Percentiles rank a stretch among this genome's conserved stretches.
Evolutionary conservation across 2,888 invertebrate genomes (phyloP).

Genomic region (Thelaira solivaga): DNA sequence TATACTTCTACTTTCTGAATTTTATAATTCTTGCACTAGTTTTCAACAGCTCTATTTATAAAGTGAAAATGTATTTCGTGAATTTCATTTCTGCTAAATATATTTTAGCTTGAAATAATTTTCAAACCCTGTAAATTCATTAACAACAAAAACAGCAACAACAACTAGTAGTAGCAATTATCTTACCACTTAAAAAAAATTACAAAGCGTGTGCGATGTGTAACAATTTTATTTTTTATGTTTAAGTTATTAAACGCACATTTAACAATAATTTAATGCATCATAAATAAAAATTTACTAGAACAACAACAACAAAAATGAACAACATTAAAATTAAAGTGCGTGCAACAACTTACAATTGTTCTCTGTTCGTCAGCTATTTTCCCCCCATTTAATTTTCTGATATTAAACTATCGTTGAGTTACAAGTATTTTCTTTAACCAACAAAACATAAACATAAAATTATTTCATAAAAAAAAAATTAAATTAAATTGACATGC

Average conservation of each 20-base stretch:
- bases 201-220: conserved; percentile 14
- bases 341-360: conserved; percentile 20
- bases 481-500: too few relatives aligned
- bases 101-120: too few relatives aligned
- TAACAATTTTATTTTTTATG: conserved; percentile 25
- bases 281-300: background rate
- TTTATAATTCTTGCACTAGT: too few relatives aligned
- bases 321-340: conserved; percentile 10
- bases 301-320: background rate
- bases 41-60: too few relatives aligned
- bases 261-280: conserved; percentile 32
- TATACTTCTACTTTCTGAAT: too few relatives aligned
- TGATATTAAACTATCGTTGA: background rate
- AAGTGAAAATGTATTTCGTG: too few relatives aligned
- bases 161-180: background rate
- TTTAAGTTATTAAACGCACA: conserved; percentile 28
- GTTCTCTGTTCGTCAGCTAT: background rate
- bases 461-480: background rate
- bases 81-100: too few relatives aligned
- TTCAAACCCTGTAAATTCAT: too few relatives aligned
- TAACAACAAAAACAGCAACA: too few relatives aligned
- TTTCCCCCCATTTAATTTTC: background rate
- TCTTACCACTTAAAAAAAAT: background rate
- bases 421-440: background rate
- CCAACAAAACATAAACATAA: background rate